These are phyloP conservation scores for Gallirallus australis DNA, from an alignment of 2,797 vertebrate species.

Conservation along the genomic window DNA sequence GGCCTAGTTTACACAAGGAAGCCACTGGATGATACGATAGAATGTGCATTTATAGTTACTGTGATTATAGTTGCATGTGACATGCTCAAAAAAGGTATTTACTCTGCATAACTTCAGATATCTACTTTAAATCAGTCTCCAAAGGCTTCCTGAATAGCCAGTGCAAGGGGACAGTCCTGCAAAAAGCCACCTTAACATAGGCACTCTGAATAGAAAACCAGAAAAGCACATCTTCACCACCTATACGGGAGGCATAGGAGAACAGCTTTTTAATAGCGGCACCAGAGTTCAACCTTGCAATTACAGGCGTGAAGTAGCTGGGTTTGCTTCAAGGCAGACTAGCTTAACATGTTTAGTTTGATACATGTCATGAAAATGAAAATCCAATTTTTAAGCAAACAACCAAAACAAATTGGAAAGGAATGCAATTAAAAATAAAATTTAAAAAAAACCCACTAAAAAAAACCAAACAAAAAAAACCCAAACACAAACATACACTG, in stretches of 20 bases:
- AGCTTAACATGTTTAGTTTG: background rate
- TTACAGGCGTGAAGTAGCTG: background rate
- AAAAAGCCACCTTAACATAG: background rate
- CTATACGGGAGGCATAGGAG: background rate
- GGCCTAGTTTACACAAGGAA: background rate
- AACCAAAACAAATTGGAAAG: background rate
- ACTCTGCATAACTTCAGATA: background rate
- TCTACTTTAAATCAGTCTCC: background rate
- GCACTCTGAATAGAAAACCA: background rate
- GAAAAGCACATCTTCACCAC: background rate
- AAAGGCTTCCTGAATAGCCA: background rate
- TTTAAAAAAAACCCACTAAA: no score
- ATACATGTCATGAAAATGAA: rapidly evolving
- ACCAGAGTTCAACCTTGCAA: background rate
- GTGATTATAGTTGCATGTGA: background rate
- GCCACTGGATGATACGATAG: rapidly evolving
- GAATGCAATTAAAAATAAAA: background rate
- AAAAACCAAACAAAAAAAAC: no score
- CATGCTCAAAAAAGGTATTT: background rate
- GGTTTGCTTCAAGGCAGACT: background rate
- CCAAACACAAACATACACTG: no score
- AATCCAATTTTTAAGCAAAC: background rate
- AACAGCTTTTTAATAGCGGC: background rate
- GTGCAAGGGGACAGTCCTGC: background rate
- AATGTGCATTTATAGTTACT: background rate